Base-by-base conservation (phyloP, 2,113 vertebrate species). In the Pipa parva region DNA sequence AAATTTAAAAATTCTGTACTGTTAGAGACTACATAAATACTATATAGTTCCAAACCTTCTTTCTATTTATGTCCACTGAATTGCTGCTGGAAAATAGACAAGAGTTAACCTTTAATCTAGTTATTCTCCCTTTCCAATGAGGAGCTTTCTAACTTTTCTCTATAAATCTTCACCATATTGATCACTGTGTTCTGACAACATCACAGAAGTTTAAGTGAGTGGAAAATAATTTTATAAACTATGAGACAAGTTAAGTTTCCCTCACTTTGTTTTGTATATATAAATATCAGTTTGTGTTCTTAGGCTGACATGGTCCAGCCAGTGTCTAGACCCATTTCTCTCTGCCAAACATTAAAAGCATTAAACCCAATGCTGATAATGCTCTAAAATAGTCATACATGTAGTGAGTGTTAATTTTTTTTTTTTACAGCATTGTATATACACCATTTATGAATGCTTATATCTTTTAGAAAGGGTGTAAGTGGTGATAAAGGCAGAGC, bases 371-470 rank as follows among this genome's bases (percentile, higher is more conserved):
- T 26, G 28, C 29, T 37, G 39, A 31, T 37, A 1, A 31, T 51
- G 15, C 20, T 36, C 31, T 69, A 51, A 45, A 54, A 58, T 70
- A 33, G 18, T 28, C 54, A 54, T 60, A 61, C 27, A 31, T 61
- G 48, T 20, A 61, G 22, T 50, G 54, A 61, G 57, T 70, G 66
- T 54, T 59, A 45, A 61, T 61, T 70, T n/a, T 61, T 69, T 69
- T 61, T 70, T n/a, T 61, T 69, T 69, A 52, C 57, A 69, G 57
- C 51, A 54, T 70, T 61, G 52, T 70, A 54, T 26, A 52, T 50
- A 61, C 58, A 70, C 59, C 28, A 63, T 71, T 61, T 71, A 63
- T 71, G 54, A 37, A 13, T 55, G 48, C 61, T 63, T 21, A 58
- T 59, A 63, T 59, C 48, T 61, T 70, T 28, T 54, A 15, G 48